phyloP scores from a whole-genome alignment of 2,113 vertebrate species.

The Cariama cristata region DNA sequence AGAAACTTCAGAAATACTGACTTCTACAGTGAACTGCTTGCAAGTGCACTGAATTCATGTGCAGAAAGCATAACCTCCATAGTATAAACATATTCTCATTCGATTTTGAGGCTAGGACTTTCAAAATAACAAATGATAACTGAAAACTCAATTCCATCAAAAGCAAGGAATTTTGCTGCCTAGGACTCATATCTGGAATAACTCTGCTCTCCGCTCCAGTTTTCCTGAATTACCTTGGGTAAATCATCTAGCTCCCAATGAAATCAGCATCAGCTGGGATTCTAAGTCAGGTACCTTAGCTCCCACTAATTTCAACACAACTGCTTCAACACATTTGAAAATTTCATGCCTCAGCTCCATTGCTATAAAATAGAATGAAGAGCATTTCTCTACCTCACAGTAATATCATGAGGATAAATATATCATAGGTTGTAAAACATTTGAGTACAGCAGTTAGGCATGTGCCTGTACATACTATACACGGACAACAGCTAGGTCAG shows the following conservation, averaged over 20 bases:
- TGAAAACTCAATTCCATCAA: neutral
- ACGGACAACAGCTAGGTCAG: neutral
- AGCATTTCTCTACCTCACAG: neutral
- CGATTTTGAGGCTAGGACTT: neutral
- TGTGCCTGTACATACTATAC: neutral
- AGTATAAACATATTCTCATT: neutral
- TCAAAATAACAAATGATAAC: neutral
- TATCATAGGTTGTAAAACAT: neutral
- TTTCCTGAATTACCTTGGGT: neutral
- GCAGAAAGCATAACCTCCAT: neutral
- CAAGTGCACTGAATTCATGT: neutral
- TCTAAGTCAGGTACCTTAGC: neutral
- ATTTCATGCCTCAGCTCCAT: neutral
- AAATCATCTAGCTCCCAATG: neutral
- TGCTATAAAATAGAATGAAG: neutral
- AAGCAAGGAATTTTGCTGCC: neutral
- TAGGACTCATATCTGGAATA: neutral
- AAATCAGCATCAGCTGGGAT: neutral
- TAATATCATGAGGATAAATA: neutral
- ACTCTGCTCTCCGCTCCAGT: neutral
- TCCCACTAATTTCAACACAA: neutral
- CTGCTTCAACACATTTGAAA: neutral
- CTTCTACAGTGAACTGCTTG: neutral
- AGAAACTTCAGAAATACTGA: neutral
- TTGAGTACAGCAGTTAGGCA: neutral